phyloP scores from a whole-genome alignment of 2,113 vertebrate genomes.

The Phasianus colchicus region DNA sequence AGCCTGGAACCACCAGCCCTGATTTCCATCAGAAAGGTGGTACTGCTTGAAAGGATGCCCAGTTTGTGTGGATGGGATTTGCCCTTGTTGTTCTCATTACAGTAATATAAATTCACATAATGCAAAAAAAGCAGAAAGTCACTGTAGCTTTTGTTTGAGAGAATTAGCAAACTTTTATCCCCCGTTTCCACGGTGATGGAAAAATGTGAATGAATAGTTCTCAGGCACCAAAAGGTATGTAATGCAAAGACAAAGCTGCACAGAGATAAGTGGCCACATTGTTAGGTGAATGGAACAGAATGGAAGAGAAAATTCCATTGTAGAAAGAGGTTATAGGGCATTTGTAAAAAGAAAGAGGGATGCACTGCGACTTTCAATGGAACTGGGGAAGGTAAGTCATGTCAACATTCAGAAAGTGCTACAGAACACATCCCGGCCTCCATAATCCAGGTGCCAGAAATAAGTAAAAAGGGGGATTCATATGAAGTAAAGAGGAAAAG shows the following conservation, averaged over 20 bases:
- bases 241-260: neutral
- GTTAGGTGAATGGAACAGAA: rapidly evolving
- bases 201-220: neutral
- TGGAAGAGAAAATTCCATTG: rapidly evolving
- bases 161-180: neutral
- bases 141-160: neutral
- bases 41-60: neutral
- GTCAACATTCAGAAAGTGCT: neutral
- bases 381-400: neutral
- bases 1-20: rapidly evolving
- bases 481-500: neutral
- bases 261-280: neutral
- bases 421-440: neutral
- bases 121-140: neutral
- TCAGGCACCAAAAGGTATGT: neutral
- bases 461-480: neutral
- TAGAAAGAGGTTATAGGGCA: rapidly evolving
- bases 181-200: slow-evolving; percentile 47
- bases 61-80: rapidly evolving
- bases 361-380: rapidly evolving
- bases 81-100: rapidly evolving
- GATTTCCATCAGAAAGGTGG: rapidly evolving
- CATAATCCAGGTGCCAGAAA: neutral
- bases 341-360: rapidly evolving
- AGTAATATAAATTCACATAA: rapidly evolving